Evolutionary conservation across 2,113 vertebrate genomes (phyloP).

Genomic region (Megalops atlanticus): DNA sequence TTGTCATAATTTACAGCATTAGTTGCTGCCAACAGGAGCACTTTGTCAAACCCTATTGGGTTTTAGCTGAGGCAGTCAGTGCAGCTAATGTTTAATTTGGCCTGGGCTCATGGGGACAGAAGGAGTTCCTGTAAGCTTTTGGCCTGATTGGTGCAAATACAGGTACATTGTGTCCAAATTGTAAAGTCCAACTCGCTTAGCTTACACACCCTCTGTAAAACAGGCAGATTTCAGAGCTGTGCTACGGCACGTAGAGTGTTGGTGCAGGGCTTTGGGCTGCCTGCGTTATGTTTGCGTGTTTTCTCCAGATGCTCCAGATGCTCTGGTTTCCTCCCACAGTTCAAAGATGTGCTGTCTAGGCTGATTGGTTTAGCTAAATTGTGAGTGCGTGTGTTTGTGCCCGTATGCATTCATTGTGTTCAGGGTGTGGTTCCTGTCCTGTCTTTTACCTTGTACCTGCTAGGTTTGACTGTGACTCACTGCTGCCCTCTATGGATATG

Average conservation of each 20-base stretch:
- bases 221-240: background rate
- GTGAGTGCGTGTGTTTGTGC: background rate
- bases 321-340: background rate
- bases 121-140: constrained; percentile 37
- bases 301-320: background rate
- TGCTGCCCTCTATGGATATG: background rate
- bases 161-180: constrained; percentile 32
- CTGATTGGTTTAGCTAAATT: background rate
- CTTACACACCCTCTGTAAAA: constrained; percentile 15
- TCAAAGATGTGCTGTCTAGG: background rate
- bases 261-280: background rate
- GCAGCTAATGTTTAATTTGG: constrained; percentile 42
- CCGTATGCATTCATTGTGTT: background rate
- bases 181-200: constrained; percentile 13
- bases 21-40: constrained; percentile 33
- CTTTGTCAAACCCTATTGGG: constrained; percentile 47
- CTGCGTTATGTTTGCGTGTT: background rate
- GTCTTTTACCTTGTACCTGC: background rate
- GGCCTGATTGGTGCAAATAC: constrained; percentile 43
- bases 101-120: constrained; percentile 32
- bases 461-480: background rate
- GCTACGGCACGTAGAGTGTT: background rate
- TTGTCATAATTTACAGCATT: constrained; percentile 32
- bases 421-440: too few relatives aligned
- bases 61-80: constrained; percentile 49